Evolutionary conservation across 23 tunicate species (phyloP).

Genomic region (Aplidium turbinatum): DNA sequence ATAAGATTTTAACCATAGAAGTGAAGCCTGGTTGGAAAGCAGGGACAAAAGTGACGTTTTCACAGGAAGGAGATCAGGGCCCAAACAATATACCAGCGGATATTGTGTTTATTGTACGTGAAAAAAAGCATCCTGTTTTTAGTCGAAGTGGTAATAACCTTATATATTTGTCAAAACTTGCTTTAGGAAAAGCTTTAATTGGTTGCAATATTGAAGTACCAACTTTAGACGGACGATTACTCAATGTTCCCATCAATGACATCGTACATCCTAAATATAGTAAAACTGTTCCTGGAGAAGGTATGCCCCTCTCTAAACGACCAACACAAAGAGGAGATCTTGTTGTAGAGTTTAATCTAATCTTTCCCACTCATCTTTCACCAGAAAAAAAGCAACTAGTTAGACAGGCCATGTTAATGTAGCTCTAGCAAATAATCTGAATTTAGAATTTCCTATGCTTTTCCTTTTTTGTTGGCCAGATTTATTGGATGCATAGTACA

Average conservation of each 20-base stretch:
- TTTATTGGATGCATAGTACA: no score
- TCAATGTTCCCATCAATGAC: conserved; percentile 96
- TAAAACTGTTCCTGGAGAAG: conserved; percentile 82
- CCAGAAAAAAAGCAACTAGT: conserved; percentile 92
- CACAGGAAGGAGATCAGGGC: conserved; percentile 99
- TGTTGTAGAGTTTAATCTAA: conserved; percentile 81
- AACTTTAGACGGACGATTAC: conserved; percentile 93
- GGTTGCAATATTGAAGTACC: conserved; percentile 98
- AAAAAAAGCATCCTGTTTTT: conserved; percentile 82
- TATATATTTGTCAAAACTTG: conserved; percentile 85
- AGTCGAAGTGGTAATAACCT: conserved; percentile 73
- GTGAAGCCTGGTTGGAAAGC: conserved; percentile 98
- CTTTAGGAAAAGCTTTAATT: conserved; percentile 96
- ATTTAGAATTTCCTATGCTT: no score
- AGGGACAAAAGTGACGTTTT: conserved; percentile 94
- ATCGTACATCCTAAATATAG: conserved; percentile 93
- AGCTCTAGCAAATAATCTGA: no score
- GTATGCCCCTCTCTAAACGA: conserved; percentile 82
- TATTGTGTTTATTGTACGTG: conserved; percentile 88
- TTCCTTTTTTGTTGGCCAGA: no score
- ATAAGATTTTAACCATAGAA: conserved; percentile 90
- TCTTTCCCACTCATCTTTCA: conserved; percentile 89
- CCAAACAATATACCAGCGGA: conserved; percentile 98
- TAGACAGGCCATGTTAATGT: conserved; percentile 84
- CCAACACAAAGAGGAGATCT: conserved; percentile 70